phyloP scores from a whole-genome alignment of 1,140 invertebrate genomes.

The Geopemphigus sp. region DNA sequence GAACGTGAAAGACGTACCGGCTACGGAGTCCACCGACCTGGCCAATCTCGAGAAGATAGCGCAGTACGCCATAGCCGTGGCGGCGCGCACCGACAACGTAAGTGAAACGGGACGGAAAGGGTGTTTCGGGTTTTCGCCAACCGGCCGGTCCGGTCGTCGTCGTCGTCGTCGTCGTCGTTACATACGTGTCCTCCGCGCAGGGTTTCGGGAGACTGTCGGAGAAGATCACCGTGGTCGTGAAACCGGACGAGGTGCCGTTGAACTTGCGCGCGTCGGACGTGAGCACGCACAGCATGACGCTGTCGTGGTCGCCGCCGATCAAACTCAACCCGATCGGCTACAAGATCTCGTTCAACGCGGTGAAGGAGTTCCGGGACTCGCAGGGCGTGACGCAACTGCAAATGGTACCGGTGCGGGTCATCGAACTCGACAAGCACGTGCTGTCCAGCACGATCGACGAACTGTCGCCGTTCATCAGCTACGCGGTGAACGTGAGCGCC shows the following conservation, averaged over 20 bases:
- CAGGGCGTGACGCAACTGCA: slow-evolving; percentile 88
- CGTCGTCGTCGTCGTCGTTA: no score
- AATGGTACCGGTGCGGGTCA: slow-evolving; percentile 70
- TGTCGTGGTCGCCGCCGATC: slow-evolving; percentile 91
- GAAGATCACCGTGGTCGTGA: slow-evolving; percentile 79
- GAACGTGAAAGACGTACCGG: slow-evolving; percentile 77
- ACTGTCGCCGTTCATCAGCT: slow-evolving; percentile 89
- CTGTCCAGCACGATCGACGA: slow-evolving; percentile 77
- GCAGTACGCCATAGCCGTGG: slow-evolving; percentile 89
- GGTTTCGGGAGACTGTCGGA: slow-evolving; percentile 61
- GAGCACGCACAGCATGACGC: slow-evolving; percentile 83
- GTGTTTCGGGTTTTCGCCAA: no score
- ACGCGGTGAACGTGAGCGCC: slow-evolving; percentile 90
- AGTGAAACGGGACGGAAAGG: slow-evolving; percentile 27
- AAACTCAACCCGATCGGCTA: slow-evolving; percentile 85
- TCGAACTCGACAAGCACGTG: slow-evolving; percentile 68
- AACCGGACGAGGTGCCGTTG: slow-evolving; percentile 86
- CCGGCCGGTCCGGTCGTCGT: no score
- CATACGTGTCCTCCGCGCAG: slow-evolving; percentile 51
- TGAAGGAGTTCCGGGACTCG: slow-evolving; percentile 93
- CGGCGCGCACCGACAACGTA: slow-evolving; percentile 66
- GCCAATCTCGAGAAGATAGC: slow-evolving; percentile 86
- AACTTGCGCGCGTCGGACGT: slow-evolving; percentile 82
- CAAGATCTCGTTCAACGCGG: slow-evolving; percentile 84
- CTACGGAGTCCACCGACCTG: slow-evolving; percentile 87